phyloP scores from a whole-genome alignment of 2,113 vertebrate species.

The Potamarius usumacintae region DNA sequence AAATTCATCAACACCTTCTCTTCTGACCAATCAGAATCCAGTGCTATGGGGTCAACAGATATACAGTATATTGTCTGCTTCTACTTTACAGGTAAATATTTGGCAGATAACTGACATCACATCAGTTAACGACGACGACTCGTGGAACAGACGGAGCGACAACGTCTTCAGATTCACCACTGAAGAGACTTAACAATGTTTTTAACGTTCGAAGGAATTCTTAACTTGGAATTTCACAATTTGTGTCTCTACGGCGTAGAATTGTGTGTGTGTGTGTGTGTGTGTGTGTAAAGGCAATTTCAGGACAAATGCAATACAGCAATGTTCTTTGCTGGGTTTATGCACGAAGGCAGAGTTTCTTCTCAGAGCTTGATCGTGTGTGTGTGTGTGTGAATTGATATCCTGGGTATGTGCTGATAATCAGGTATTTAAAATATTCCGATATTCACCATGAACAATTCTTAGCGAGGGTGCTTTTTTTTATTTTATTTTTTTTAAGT shows the following conservation, averaged over 20 bases:
- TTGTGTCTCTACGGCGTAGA: constrained; percentile 11
- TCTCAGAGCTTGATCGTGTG: constrained; percentile 25
- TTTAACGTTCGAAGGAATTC: constrained; percentile 43
- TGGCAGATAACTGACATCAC: constrained; percentile 87
- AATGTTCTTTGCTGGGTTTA: constrained; percentile 31
- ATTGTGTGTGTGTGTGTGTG: constrained; percentile 38
- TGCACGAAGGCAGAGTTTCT: constrained; percentile 44
- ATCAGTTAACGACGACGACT: constrained; percentile 37
- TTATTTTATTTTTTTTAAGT: background rate
- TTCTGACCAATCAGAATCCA: background rate
- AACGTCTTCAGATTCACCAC: constrained; percentile 59
- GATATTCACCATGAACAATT: background rate
- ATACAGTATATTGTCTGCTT: background rate
- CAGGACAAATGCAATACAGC: constrained; percentile 54
- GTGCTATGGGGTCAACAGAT: background rate
- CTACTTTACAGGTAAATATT: constrained; percentile 88
- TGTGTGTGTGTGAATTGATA: background rate
- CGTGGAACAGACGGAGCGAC: constrained; percentile 19
- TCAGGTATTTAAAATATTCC: constrained; percentile 5
- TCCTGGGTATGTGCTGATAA: constrained; percentile 31
- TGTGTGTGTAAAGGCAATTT: constrained; percentile 41
- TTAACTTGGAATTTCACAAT: constrained; percentile 28
- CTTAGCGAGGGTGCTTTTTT: background rate
- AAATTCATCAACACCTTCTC: background rate
- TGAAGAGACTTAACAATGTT: constrained; percentile 55